phyloP scores from a whole-genome alignment of 2,888 invertebrate genomes.

The Pocota personata region DNA sequence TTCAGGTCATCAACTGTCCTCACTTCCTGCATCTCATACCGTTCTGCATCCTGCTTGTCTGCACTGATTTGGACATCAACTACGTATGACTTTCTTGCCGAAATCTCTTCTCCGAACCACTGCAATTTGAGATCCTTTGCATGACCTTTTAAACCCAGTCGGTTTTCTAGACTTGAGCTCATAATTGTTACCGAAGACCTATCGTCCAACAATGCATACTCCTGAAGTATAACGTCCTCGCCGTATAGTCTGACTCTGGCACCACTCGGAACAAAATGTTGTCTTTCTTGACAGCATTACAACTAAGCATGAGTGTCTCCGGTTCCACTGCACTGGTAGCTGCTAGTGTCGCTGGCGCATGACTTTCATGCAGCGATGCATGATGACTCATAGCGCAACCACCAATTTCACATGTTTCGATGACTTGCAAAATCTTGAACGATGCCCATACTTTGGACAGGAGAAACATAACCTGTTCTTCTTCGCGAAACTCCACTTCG shows the following conservation, averaged over 20 bases:
- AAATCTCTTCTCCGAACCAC: not conserved
- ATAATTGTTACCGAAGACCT: constrained; percentile 17
- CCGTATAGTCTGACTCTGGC: constrained; percentile 10
- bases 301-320: not conserved
- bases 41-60: not conserved
- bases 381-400: constrained; percentile 10
- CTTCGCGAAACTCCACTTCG: constrained; percentile 5
- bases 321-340: not conserved
- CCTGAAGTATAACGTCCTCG: no score
- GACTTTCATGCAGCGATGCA: not conserved
- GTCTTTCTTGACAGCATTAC: not conserved
- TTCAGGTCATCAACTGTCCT: not conserved
- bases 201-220: not conserved
- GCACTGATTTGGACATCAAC: not conserved
- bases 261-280: not conserved
- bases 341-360: no score
- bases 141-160: not conserved
- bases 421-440: not conserved
- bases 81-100: not conserved
- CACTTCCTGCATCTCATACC: not conserved
- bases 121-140: not conserved
- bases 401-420: not conserved
- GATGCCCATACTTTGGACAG: constrained; percentile 18
- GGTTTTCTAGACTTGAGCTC: not conserved
- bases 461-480: no score